A percentile compares a stretch with the other conserved stretches of the same genome.
These are phyloP conservation scores for Zoanthus sociatus DNA, from an alignment of 92 coral and sea anemone species.

Conservation along the genomic window DNA sequence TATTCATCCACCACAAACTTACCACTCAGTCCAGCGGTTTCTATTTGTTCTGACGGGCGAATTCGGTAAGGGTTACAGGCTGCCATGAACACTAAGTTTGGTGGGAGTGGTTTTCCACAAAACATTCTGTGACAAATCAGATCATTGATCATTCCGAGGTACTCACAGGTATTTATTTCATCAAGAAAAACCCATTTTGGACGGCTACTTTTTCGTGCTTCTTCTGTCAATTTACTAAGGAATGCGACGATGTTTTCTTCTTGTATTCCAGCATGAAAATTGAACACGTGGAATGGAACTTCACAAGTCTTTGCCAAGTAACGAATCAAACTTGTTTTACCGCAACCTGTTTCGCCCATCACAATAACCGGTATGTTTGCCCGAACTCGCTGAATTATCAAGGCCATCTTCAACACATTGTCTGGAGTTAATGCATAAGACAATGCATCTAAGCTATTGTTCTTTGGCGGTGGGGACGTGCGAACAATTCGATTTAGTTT, in stretches of 20 bases:
- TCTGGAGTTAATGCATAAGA: conserved; percentile 95
- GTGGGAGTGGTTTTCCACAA: conserved; percentile 74
- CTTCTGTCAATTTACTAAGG: conserved; percentile 53
- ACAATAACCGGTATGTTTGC: conserved; percentile 90
- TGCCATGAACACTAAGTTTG: conserved; percentile 88
- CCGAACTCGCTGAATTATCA: conserved; percentile 90
- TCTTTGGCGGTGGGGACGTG: conserved; percentile 50
- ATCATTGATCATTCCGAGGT: conserved; percentile 89
- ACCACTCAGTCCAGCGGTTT: conserved; percentile 95
- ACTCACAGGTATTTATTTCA: conserved; percentile 96
- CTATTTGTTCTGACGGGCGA: conserved; percentile 80
- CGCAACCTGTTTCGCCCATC: conserved; percentile 99
- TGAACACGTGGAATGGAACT: conserved; percentile 76
- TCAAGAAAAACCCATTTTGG: conserved; percentile 91
- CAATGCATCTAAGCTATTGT: conserved; percentile 26
- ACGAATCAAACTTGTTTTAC: conserved; percentile 93
- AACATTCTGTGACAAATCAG: conserved; percentile 88
- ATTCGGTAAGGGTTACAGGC: conserved; percentile 98
- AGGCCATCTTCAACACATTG: conserved; percentile 91
- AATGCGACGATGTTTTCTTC: conserved; percentile 73
- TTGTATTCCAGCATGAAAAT: conserved; percentile 90
- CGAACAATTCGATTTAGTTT: conserved; percentile 85
- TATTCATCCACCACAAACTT: conserved; percentile 85
- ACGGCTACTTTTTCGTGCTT: conserved; percentile 60
- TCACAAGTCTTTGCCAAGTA: conserved; percentile 90